A percentile compares a stretch with the other conserved stretches of the same genome.
Conservation (phyloP, 64 coral and sea anemone genomes). For the Anthopleura sola region DNA sequence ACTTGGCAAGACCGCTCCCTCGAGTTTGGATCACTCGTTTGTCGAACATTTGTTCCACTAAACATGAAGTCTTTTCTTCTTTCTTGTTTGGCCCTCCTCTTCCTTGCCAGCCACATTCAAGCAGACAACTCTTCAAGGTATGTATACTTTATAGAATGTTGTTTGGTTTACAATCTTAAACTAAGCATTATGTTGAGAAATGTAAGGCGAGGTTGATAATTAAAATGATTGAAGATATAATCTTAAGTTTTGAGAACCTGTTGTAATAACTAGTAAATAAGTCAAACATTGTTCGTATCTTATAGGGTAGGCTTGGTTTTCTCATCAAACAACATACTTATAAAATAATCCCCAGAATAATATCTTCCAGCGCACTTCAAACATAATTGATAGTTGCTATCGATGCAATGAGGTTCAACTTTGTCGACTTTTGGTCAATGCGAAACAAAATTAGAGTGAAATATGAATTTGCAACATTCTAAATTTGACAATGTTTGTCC, state of each 20-base stretch:
- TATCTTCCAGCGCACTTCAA: no score
- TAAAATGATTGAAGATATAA: not conserved
- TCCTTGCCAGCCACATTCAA: not conserved
- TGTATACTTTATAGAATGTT: not conserved
- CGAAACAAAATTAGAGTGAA: no score
- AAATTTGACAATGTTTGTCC: no score
- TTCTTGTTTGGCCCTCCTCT: not conserved
- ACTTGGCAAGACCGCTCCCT: constrained; percentile 8
- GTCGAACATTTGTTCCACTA: not conserved
- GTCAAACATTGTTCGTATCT: no score
- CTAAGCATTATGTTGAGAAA: not conserved
- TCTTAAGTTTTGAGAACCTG: not conserved
- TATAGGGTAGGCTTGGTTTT: no score
- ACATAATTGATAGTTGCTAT: no score
- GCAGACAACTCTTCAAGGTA: not conserved
- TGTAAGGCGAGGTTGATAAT: not conserved
- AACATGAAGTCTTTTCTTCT: not conserved
- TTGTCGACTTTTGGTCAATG: no score
- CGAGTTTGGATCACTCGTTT: not conserved
- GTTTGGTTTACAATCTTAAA: constrained; percentile 1
- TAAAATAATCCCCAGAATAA: no score
- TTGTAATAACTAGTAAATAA: not conserved
- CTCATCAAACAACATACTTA: no score
- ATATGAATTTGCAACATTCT: no score
- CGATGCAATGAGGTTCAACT: no score